Percentiles rank a stretch among this genome's conserved stretches.
Evolutionary conservation across 2,888 invertebrate species (phyloP).

Genomic region (Odontomyia ornata): DNA sequence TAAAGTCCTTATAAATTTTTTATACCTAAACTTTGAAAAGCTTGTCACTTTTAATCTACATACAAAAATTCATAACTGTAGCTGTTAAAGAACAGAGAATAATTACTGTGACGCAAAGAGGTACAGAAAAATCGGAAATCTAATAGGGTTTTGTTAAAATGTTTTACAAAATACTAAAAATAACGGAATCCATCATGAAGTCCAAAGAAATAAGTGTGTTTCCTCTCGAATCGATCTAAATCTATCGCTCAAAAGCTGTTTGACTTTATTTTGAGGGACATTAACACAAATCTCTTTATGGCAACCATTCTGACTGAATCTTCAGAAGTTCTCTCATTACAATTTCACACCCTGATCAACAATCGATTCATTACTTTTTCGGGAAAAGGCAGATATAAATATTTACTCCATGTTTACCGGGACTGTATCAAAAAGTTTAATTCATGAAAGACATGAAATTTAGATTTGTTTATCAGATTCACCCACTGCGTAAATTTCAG

Average conservation of each 20-base stretch:
- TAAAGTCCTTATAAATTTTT: too few relatives aligned
- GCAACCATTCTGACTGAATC: neutral
- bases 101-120: too few relatives aligned
- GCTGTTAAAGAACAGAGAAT: too few relatives aligned
- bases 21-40: too few relatives aligned
- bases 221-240: too few relatives aligned
- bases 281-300: slow-evolving; percentile 16
- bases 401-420: slow-evolving; percentile 8
- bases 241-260: neutral
- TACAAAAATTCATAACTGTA: too few relatives aligned
- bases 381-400: neutral
- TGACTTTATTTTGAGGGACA: neutral
- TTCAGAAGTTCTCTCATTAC: neutral
- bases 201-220: too few relatives aligned
- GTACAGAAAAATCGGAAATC: too few relatives aligned
- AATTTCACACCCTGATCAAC: neutral
- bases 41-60: too few relatives aligned
- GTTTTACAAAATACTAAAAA: too few relatives aligned
- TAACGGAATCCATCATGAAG: too few relatives aligned
- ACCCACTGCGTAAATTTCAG: slow-evolving; percentile 15
- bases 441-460: slow-evolving; percentile 15
- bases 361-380: slow-evolving; percentile 6
- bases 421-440: neutral
- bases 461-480: slow-evolving; percentile 8
- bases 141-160: too few relatives aligned